Evolutionary conservation across 2,113 vertebrate species (phyloP).

Genomic region (Madoqua kirkii): DNA sequence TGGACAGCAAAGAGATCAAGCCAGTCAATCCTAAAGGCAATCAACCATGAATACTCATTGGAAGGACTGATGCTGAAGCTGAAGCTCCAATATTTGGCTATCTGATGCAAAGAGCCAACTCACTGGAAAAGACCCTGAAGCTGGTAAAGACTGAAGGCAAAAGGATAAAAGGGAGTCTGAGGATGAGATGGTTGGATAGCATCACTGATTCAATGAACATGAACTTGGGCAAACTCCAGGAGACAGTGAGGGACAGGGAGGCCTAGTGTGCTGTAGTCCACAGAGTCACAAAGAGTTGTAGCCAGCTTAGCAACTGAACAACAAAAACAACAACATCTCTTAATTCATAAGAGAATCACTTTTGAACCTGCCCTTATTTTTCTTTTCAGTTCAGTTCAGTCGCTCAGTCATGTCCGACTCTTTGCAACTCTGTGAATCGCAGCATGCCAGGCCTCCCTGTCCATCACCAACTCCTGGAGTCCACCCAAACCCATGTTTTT

Average conservation of each 20-base stretch:
- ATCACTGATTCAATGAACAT: neutral
- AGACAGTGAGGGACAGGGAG: neutral
- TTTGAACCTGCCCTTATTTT: neutral
- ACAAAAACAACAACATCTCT: neutral
- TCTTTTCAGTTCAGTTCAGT: neutral
- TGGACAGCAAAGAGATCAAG: neutral
- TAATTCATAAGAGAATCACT: neutral
- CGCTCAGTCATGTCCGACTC: rapidly evolving
- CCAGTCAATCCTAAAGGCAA: neutral
- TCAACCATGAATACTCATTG: neutral
- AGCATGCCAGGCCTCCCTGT: no score
- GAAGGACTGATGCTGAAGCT: neutral
- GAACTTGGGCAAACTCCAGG: neutral
- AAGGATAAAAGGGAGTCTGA: neutral
- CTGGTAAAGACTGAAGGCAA: neutral
- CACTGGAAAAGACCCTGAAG: neutral
- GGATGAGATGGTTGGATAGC: neutral
- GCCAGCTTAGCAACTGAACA: neutral
- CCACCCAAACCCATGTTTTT: no score
- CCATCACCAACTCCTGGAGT: no score
- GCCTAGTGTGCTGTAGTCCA: neutral
- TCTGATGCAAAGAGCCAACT: neutral
- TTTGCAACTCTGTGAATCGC: rapidly evolving
- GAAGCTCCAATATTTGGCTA: neutral
- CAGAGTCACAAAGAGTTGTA: neutral